phyloP scores from a whole-genome alignment of 2,113 vertebrate genomes.

The Scomber japonicus region DNA sequence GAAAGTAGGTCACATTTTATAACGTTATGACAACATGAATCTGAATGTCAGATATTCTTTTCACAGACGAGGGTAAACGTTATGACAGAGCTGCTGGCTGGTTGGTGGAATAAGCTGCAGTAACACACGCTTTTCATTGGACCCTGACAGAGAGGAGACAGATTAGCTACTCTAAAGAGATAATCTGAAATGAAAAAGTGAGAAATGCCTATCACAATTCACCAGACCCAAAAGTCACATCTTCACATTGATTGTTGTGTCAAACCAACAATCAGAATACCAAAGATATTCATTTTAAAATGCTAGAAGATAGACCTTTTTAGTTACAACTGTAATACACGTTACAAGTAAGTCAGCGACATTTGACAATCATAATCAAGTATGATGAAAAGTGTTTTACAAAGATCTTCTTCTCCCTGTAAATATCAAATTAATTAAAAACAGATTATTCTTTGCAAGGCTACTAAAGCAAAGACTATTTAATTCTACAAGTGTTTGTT shows the following conservation, averaged over 20 bases:
- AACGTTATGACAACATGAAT: background rate
- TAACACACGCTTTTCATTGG: too few species aligned
- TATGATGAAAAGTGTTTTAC: too few species aligned
- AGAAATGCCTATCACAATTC: too few species aligned
- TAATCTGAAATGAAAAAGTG: background rate
- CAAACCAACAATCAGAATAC: background rate
- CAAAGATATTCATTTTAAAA: background rate
- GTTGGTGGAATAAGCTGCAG: background rate
- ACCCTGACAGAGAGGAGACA: background rate
- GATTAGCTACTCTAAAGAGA: background rate
- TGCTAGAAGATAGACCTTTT: rapidly evolving
- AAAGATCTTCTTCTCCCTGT: too few species aligned
- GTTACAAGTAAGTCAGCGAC: too few species aligned
- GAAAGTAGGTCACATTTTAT: background rate
- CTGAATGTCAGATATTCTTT: background rate
- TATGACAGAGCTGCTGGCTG: background rate
- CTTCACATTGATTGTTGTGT: background rate
- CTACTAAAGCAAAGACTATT: too few species aligned
- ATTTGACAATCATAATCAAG: too few species aligned
- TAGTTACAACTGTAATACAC: too few species aligned
- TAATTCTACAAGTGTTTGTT: too few species aligned
- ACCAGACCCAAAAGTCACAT: background rate
- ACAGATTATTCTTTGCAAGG: too few species aligned
- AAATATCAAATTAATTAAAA: too few species aligned
- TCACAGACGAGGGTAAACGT: background rate